phyloP scores from a whole-genome alignment of 2,113 vertebrate genomes.

The Thalassoma bifasciatum region DNA sequence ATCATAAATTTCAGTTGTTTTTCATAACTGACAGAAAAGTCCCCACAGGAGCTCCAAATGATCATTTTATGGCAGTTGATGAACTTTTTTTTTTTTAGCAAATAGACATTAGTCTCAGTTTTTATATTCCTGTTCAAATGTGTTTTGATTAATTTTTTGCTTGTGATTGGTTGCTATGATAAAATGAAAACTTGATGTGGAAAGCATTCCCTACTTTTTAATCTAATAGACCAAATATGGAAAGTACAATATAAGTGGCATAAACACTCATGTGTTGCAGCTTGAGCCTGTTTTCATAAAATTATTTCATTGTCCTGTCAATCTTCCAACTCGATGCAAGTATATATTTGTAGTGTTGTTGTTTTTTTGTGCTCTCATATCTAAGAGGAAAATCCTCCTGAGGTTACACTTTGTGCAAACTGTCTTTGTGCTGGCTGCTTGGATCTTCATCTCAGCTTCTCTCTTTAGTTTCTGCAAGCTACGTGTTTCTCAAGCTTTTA shows the following conservation, averaged over 20 bases:
- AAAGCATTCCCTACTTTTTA: background rate
- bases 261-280: background rate
- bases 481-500: slow-evolving; percentile 47
- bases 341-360: slow-evolving; percentile 2
- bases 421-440: slow-evolving; percentile 32
- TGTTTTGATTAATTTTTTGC: too few relatives aligned
- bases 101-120: too few relatives aligned
- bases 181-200: too few relatives aligned
- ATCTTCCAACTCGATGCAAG: slow-evolving; percentile 4
- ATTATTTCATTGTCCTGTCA: background rate
- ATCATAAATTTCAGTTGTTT: too few relatives aligned
- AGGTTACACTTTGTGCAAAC: slow-evolving; percentile 36
- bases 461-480: slow-evolving; percentile 29
- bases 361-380: background rate
- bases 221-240: background rate
- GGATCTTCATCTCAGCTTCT: slow-evolving; percentile 45
- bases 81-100: too few relatives aligned
- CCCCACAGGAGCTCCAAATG: too few relatives aligned
- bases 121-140: too few relatives aligned
- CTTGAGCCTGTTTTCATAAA: background rate
- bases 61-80: too few relatives aligned
- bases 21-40: too few relatives aligned
- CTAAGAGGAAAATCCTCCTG: slow-evolving; percentile 33
- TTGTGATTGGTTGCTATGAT: too few relatives aligned
- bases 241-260: background rate